A percentile compares a stretch with the other conserved stretches of the same genome.
phyloP scores from a whole-genome alignment of 2,797 vertebrate species.

The Sorex maritimensis region DNA sequence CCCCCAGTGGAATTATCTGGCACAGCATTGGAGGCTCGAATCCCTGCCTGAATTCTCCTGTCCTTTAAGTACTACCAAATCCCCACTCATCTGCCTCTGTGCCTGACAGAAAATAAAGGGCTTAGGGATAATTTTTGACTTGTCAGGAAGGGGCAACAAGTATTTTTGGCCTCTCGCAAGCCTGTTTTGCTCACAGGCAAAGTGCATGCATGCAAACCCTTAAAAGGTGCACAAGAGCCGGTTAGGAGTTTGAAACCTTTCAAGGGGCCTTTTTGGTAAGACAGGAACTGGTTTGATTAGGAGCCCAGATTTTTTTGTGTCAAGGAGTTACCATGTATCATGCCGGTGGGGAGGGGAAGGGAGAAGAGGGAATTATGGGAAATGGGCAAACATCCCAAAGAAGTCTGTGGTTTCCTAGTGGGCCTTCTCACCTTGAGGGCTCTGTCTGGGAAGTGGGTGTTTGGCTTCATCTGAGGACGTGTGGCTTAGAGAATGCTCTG shows the following conservation, averaged over 20 bases:
- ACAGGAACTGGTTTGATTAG: background rate
- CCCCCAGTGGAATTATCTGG: background rate
- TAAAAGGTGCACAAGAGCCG: background rate
- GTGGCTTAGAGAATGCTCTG: background rate
- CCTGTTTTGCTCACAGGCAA: constrained; percentile 11
- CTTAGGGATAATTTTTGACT: constrained; percentile 37
- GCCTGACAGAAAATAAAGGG: background rate
- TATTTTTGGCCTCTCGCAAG: background rate
- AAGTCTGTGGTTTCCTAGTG: background rate
- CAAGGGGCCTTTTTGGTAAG: background rate
- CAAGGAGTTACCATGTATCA: background rate
- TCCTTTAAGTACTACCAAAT: background rate
- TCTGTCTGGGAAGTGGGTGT: background rate
- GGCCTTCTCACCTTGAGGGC: background rate
- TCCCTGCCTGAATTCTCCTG: fast-evolving
- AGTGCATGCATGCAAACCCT: constrained; percentile 23
- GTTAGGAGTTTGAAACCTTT: constrained; percentile 28
- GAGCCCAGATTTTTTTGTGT: background rate
- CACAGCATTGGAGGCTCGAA: background rate
- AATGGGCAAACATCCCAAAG: background rate
- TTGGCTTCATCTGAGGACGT: background rate
- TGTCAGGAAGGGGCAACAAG: background rate
- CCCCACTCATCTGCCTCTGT: background rate
- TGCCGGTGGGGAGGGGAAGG: fast-evolving
- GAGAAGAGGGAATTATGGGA: background rate